Evolutionary conservation across 2,113 vertebrate genomes (phyloP), one percentile per base, ranked within the genome.

Genomic region (Poeciliopsis occidentalis): DNA sequence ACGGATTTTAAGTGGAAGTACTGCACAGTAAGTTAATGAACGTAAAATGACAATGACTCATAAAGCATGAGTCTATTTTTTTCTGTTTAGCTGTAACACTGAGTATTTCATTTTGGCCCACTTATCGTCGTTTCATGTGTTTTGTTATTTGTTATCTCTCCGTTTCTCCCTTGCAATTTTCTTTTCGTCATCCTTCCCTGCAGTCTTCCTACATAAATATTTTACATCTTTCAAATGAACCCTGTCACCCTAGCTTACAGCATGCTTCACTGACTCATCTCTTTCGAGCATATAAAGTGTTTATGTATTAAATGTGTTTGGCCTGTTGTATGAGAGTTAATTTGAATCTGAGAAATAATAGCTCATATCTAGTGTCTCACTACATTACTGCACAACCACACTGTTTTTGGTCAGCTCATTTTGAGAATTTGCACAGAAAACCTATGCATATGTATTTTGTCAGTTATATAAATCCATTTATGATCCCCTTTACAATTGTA

Each of bases 161-260:
- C 29, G 67, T 76, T n/a, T 81, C 79, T 63, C 64, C 77, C 60
- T 77, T 75, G 71, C 84, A 69, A 74, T 85, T 87, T 87, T 85
- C 80, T 71, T 86, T 76, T 78, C 81, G 64, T 86, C 76, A 76
- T 72, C 77, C 72, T 72, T 73, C 73, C 79, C 87, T 77, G 76
- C 83, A 81, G 70, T 90, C 85, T 76, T 86, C 73, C 27, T 83
- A 91, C 86, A 90, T 94, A 90, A 91, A 94, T 94, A 93, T 94
- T 94, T 93, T 75, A 94, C 85, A 88, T 83, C 64, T 87, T 88
- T 81, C 85, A 91, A 93, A 91, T 88, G 90, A 92, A 93, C 89
- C 83, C 90, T 76, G 80, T 84, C 85, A 91, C 88, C 65, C 79
- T 13, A 77, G 82, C 80, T 86, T 79, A 76, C 81, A 44, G 65